Conservation (phyloP, 2,113 vertebrate species). For the Pteronura brasiliensis region DNA sequence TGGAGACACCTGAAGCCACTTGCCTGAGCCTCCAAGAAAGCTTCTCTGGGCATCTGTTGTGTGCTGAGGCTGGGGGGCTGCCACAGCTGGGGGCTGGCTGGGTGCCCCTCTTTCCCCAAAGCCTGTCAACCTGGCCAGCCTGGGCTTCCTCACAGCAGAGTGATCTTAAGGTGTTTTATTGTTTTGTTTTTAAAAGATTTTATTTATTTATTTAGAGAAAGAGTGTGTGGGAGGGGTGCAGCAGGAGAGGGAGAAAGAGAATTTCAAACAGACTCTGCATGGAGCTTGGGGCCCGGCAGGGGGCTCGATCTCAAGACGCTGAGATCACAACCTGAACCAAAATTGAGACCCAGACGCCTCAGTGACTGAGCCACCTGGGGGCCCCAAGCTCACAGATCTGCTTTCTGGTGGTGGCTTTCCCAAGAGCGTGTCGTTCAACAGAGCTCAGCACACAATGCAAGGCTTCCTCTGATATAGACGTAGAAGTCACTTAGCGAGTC, state of each 20-base stretch:
- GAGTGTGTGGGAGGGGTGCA: neutral
- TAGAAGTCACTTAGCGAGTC: neutral
- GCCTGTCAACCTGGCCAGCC: neutral
- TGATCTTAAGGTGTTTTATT: neutral
- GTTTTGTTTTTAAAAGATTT: neutral
- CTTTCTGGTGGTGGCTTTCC: neutral
- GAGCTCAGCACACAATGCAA: fast-evolving
- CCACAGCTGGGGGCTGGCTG: neutral
- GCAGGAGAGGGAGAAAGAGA: neutral
- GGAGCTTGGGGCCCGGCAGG: neutral
- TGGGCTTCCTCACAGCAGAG: neutral
- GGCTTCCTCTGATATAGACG: neutral
- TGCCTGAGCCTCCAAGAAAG: neutral
- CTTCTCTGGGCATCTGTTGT: neutral
- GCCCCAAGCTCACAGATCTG: neutral
- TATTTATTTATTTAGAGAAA: neutral
- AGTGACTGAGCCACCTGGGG: neutral
- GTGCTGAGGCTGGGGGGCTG: neutral
- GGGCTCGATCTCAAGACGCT: neutral
- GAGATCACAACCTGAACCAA: neutral
- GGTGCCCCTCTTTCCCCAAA: neutral
- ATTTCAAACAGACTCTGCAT: neutral
- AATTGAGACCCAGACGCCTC: neutral
- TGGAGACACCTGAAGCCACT: neutral
- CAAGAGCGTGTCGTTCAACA: neutral